Evolutionary conservation across 2,888 invertebrate species (phyloP).

Genomic region (Chouioia cunea): DNA sequence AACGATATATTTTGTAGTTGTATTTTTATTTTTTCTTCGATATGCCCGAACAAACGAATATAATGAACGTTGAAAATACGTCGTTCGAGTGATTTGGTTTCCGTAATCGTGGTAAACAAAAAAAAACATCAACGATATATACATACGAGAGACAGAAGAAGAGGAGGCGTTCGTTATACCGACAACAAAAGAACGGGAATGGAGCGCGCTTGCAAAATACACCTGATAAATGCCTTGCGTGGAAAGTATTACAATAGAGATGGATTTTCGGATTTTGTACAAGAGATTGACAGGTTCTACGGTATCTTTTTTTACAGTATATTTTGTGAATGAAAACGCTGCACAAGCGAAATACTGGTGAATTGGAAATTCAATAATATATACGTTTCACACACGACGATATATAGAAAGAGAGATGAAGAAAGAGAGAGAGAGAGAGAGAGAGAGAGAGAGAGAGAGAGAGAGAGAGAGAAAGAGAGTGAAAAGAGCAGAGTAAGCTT

Average conservation of each 20-base stretch:
- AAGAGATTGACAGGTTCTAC: conserved; percentile 64
- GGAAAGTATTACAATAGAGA: conserved; percentile 29
- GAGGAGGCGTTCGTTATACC: neutral
- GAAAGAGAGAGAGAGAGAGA: conserved; percentile 42
- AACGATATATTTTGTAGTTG: no score
- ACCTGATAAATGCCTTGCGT: conserved; percentile 41
- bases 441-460: conserved; percentile 39
- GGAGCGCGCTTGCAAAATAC: neutral
- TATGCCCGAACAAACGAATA: conserved; percentile 9
- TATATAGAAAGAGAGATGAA: conserved; percentile 34
- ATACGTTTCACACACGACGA: conserved; percentile 64
- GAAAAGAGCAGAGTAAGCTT: conserved; percentile 28
- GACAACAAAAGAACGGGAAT: neutral
- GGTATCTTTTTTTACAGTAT: conserved; percentile 57
- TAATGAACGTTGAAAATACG: conserved; percentile 16
- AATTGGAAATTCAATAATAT: conserved; percentile 46
- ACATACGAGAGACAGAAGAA: neutral
- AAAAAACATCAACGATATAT: no score
- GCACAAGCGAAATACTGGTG: conserved; percentile 67
- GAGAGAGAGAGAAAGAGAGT: conserved; percentile 30
- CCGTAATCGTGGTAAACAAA: no score
- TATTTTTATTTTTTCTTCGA: conserved; percentile 2
- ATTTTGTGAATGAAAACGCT: conserved; percentile 66
- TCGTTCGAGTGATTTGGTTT: conserved; percentile 9
- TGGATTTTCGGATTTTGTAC: conserved; percentile 39